phyloP scores from a whole-genome alignment of 2,797 vertebrate genomes.

The Bryconaethiops microstoma region DNA sequence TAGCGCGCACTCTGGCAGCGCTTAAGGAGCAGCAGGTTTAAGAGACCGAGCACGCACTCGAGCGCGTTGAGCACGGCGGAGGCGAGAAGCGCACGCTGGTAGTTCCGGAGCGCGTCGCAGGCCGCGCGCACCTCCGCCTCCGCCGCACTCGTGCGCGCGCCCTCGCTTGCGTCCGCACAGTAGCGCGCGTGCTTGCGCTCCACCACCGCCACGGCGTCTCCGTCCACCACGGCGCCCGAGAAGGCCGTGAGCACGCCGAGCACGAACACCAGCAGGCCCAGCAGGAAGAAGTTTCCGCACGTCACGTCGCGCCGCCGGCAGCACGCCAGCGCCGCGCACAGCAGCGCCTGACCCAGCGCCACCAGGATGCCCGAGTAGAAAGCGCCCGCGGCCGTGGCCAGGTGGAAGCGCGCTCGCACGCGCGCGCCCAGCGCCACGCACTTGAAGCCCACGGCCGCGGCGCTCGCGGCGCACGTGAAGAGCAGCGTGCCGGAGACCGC shows the following conservation, averaged over 20 bases:
- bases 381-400: slow-evolving; percentile 88
- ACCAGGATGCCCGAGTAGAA: slow-evolving; percentile 94
- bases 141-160: slow-evolving; percentile 88
- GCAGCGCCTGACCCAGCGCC: slow-evolving; percentile 85
- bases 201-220: slow-evolving; percentile 91
- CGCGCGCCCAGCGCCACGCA: slow-evolving; percentile 89
- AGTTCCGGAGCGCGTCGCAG: slow-evolving; percentile 89
- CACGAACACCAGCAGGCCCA: slow-evolving; percentile 91
- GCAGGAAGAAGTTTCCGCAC: slow-evolving; percentile 90
- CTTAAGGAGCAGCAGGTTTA: slow-evolving; percentile 89
- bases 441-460: slow-evolving; percentile 88
- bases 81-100: slow-evolving; percentile 88
- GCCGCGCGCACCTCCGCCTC: slow-evolving; percentile 68
- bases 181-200: slow-evolving; percentile 92
- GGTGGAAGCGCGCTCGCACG: slow-evolving; percentile 89
- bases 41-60: slow-evolving; percentile 89
- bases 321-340: slow-evolving; percentile 87
- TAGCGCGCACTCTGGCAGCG: slow-evolving; percentile 87
- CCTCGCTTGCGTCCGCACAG: slow-evolving; percentile 88
- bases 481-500: slow-evolving; percentile 89
- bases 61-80: slow-evolving; percentile 92
- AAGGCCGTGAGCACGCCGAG: slow-evolving; percentile 93
- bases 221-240: slow-evolving; percentile 95
- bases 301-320: slow-evolving; percentile 82
- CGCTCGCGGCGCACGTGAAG: slow-evolving; percentile 91